Conservation (phyloP, 2,797 vertebrate genomes). For the Loriculus beryllinus region DNA sequence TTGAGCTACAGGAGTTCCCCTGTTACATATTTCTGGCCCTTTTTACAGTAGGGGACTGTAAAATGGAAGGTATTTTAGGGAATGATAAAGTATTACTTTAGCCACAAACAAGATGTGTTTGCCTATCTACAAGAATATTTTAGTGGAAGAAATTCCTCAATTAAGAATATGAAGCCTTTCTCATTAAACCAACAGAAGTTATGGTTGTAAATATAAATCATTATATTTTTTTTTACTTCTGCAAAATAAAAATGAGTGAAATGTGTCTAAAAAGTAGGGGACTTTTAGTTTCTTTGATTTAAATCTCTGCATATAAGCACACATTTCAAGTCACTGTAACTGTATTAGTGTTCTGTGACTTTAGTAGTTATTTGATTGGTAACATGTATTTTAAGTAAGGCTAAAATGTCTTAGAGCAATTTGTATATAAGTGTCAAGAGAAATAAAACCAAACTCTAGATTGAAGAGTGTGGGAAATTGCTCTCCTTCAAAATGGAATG, state of each 20-base stretch:
- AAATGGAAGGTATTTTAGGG: background rate
- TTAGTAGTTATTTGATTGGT: background rate
- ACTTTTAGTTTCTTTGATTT: background rate
- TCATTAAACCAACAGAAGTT: background rate
- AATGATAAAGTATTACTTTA: background rate
- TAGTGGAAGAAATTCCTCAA: background rate
- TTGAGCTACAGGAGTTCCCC: background rate
- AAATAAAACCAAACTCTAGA: background rate
- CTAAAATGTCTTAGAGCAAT: background rate
- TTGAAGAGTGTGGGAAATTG: background rate
- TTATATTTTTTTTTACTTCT: background rate
- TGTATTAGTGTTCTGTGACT: background rate
- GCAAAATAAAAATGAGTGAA: background rate
- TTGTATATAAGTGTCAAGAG: background rate
- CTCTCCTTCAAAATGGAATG: background rate
- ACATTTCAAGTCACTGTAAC: background rate
- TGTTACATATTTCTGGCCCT: background rate
- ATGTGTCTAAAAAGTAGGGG: background rate
- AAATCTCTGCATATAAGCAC: background rate
- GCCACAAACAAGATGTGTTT: background rate
- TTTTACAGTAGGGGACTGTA: background rate
- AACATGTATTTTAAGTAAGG: background rate
- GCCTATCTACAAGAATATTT: background rate
- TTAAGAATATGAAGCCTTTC: background rate
- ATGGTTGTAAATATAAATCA: background rate